Conservation (phyloP, 2,797 vertebrate species). For the Distichodus sexfasciatus region DNA sequence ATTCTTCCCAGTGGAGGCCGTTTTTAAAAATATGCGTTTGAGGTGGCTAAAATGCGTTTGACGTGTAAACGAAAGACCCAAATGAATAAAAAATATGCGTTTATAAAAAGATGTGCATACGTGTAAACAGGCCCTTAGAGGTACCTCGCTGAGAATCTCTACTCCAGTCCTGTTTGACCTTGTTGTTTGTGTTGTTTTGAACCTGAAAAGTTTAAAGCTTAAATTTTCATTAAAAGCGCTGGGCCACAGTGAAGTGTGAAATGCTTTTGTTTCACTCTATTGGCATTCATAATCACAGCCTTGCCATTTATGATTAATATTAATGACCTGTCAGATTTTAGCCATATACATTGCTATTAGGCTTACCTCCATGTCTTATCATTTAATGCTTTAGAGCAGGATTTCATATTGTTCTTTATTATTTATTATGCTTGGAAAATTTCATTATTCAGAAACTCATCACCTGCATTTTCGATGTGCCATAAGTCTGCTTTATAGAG, state of each 20-base stretch:
- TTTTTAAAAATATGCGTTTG: too few relatives aligned
- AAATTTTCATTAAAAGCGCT: conserved; percentile 27
- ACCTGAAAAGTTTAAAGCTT: background rate
- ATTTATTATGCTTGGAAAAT: background rate
- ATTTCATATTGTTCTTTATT: conserved; percentile 15
- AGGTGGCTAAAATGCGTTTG: too few relatives aligned
- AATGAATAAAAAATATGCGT: too few relatives aligned
- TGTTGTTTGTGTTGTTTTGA: background rate
- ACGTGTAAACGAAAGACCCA: too few relatives aligned
- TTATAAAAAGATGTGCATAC: too few relatives aligned
- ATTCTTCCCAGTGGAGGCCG: too few relatives aligned
- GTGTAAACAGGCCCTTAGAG: background rate
- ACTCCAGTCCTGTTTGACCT: background rate
- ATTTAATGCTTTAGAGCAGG: conserved; percentile 26
- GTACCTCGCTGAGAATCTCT: background rate
- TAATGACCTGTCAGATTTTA: conserved; percentile 69
- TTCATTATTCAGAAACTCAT: background rate
- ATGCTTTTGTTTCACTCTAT: conserved; percentile 54
- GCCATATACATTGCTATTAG: conserved; percentile 9
- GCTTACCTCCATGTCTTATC: conserved; percentile 1
- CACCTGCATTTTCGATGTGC: background rate
- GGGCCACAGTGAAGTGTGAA: conserved; percentile 58
- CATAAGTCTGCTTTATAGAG: background rate
- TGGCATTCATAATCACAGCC: conserved; percentile 64
- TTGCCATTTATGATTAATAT: conserved; percentile 72